A percentile compares a stretch with the other conserved stretches of the same genome.
Conservation (phyloP, 2,113 vertebrate species). For the Tachycineta bicolor region DNA sequence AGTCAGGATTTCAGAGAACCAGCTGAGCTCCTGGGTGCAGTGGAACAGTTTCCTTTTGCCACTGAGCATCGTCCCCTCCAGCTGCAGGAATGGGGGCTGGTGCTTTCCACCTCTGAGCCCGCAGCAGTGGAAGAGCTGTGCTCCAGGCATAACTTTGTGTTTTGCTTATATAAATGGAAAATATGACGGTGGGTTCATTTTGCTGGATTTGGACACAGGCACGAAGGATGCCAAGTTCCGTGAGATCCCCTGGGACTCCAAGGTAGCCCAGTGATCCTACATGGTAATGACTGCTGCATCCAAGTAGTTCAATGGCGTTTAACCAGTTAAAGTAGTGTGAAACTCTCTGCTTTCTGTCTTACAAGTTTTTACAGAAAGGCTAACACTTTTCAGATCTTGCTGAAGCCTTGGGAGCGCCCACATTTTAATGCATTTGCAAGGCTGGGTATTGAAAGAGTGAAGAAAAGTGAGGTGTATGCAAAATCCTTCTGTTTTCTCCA, state of each 20-base stretch:
- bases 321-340: background rate
- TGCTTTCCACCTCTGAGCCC: background rate
- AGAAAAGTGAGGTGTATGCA: background rate
- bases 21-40: background rate
- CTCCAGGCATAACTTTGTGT: background rate
- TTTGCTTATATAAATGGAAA: background rate
- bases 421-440: background rate
- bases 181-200: background rate
- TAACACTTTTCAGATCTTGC: background rate
- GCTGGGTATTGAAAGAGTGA: background rate
- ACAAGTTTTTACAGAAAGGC: background rate
- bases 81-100: background rate
- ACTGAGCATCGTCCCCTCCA: background rate
- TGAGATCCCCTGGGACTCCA: background rate
- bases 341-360: background rate
- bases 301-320: background rate
- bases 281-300: background rate
- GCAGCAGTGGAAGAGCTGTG: fast-evolving
- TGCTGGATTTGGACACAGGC: background rate
- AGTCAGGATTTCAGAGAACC: background rate
- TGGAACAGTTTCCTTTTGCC: background rate
- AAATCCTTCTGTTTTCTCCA: background rate
- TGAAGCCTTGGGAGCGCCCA: background rate
- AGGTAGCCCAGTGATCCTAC: background rate
- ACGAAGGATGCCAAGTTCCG: background rate